These are phyloP conservation scores for Henricia sp. DNA, from an alignment of 53 echinoderm and acorn worm genomes.

Conservation along the genomic window DNA sequence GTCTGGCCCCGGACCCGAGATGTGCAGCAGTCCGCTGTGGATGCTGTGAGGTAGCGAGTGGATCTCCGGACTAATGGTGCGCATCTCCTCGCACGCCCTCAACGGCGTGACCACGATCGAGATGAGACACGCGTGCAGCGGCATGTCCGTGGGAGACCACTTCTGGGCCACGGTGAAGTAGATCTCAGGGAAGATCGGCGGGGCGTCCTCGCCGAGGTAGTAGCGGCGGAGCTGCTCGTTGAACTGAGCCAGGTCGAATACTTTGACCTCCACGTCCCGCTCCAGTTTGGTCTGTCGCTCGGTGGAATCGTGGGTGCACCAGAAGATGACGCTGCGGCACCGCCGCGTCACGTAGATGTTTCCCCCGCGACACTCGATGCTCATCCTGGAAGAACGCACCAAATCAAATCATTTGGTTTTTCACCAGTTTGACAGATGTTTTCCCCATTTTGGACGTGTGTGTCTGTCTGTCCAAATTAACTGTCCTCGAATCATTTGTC, in stretches of 20 bases:
- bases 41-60: constrained; percentile 80
- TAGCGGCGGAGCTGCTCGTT: constrained; percentile 75
- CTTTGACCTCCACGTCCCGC: constrained; percentile 77
- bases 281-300: constrained; percentile 69
- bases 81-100: constrained; percentile 80
- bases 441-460: too few relatives aligned
- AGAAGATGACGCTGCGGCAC: constrained; percentile 95
- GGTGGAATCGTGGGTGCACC: constrained; percentile 71
- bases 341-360: constrained; percentile 89
- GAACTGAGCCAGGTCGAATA: constrained; percentile 86
- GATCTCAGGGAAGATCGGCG: constrained; percentile 81
- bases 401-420: neutral
- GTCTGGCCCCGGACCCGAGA: constrained; percentile 76
- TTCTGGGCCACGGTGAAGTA: constrained; percentile 96
- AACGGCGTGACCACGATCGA: constrained; percentile 89
- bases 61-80: constrained; percentile 79
- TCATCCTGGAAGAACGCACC: constrained; percentile 58
- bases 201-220: constrained; percentile 63
- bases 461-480: too few relatives aligned
- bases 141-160: constrained; percentile 67
- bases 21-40: constrained; percentile 82
- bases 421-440: too few relatives aligned
- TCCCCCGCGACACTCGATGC: constrained; percentile 72
- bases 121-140: constrained; percentile 83
- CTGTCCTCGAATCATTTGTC: too few relatives aligned